Evolutionary conservation across 1,140 invertebrate species (phyloP), one percentile per base, ranked within the genome.

Genomic region (Drosophila erecta): DNA sequence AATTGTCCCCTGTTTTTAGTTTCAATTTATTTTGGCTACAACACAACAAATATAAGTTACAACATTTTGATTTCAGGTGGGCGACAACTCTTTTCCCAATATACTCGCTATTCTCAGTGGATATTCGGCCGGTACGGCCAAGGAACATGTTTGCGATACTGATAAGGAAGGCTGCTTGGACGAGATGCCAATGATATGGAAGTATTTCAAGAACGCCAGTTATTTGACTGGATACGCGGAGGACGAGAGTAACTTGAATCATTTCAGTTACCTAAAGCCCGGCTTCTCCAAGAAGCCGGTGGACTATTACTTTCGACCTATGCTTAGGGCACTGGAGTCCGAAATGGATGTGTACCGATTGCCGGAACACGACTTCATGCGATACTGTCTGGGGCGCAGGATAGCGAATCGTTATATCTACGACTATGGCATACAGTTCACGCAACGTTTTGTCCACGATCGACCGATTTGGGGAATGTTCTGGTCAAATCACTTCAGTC

Each of bases 11-110:
- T 17, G 1, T 17, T 17, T 17, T 17, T 17, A 17, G 17, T 17
- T 17, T 17, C 1, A 17, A 17, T 17, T 1, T 17, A 17, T 17
- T 17, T 17, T 17, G 17, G 17, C 1, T 17, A n/a, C n/a, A n/a
- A n/a, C n/a, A n/a, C n/a, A n/a, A n/a, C n/a, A n/a, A n/a, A n/a
- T n/a, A 17, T 17, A 17, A 17, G 17, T 17, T 17, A 17, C 17
- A 17, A 1, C 17, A 17, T 17, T 17, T 17, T 17, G 17, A 0
- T 17, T 17, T 78, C 55, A 94, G 93, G 90, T 94, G 61, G 96
- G 93, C 0, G 96, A 96, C 69, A 96, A 97, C 64, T 97, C 96
- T 0, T 97, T 96, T 83, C 96, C 96, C 1, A 97, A 97, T 91
- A 80, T 97, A 15, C 95, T 97, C 92, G 95, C 96, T 0, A 92